A percentile compares a stretch with the other conserved stretches of the same genome.
Conservation (phyloP, 2,888 invertebrate genomes). For the Disparrhopalites patrizii region DNA sequence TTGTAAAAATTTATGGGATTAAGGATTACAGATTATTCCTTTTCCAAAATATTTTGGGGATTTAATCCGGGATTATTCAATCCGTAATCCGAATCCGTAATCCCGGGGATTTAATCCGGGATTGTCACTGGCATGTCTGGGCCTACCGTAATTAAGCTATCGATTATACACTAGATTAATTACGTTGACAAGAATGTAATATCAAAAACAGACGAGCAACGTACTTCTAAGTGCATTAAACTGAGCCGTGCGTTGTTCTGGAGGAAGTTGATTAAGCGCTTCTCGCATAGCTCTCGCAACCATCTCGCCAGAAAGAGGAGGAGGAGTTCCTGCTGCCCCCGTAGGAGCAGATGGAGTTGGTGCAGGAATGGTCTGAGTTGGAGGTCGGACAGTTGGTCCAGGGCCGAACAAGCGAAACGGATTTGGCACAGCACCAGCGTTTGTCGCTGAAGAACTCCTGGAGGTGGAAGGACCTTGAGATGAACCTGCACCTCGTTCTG, state of each 20-base stretch:
- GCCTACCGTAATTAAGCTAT: no score
- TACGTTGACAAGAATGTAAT: neutral
- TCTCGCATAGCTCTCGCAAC: constrained; percentile 41
- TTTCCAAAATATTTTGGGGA: constrained; percentile 4
- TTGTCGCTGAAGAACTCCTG: neutral
- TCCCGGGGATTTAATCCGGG: neutral
- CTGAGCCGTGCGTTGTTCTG: constrained; percentile 37
- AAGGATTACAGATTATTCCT: no score
- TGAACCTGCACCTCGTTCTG: neutral
- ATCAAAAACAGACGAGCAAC: neutral
- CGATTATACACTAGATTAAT: no score
- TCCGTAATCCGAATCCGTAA: no score
- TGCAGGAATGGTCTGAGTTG: neutral
- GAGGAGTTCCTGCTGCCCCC: constrained; percentile 27
- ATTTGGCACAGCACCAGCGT: neutral
- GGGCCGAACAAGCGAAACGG: neutral
- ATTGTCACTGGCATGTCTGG: neutral
- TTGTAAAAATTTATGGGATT: no score
- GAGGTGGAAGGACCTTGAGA: neutral
- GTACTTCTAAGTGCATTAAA: constrained; percentile 38
- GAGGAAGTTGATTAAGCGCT: constrained; percentile 40
- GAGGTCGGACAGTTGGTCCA: neutral
- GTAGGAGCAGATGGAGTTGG: constrained; percentile 17
- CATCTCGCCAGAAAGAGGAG: constrained; percentile 36
- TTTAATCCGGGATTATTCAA: no score